Conservation (phyloP, 2,797 vertebrate species). For the Acipenser ruthenus region DNA sequence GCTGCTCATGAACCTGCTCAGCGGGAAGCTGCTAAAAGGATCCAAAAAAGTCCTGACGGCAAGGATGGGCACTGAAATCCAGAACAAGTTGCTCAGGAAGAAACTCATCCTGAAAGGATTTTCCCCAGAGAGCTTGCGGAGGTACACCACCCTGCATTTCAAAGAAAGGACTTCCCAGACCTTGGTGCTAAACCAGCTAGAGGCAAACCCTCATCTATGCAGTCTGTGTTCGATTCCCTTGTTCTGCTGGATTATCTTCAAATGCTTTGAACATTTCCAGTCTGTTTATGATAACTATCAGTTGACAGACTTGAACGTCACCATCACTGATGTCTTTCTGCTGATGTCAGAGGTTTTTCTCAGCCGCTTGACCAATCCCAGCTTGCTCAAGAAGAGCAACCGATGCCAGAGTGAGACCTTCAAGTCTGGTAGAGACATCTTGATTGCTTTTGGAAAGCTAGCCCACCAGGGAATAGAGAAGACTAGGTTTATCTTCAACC, state of each 20-base stretch:
- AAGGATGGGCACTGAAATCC: constrained; percentile 53
- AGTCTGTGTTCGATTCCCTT: constrained; percentile 63
- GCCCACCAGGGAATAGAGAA: constrained; percentile 47
- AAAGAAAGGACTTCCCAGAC: constrained; percentile 34
- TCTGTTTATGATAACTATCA: constrained; percentile 34
- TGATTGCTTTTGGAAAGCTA: constrained; percentile 48
- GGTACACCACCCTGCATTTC: constrained; percentile 50
- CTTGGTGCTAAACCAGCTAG: constrained; percentile 50
- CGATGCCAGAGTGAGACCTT: constrained; percentile 50
- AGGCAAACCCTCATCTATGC: constrained; percentile 60
- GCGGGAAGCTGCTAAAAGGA: constrained; percentile 57
- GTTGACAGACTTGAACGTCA: constrained; percentile 45
- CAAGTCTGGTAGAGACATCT: constrained; percentile 31
- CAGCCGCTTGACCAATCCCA: constrained; percentile 44
- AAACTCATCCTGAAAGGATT: constrained; percentile 60
- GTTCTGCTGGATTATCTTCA: constrained; percentile 71
- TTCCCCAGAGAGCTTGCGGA: constrained; percentile 46
- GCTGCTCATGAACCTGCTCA: constrained; percentile 54
- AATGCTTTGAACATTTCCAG: constrained; percentile 57
- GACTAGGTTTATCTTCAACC: constrained; percentile 52
- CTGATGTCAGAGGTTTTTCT: constrained; percentile 61
- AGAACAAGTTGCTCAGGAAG: constrained; percentile 52
- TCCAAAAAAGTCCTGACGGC: constrained; percentile 60
- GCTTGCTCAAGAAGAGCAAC: constrained; percentile 41
- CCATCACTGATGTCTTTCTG: constrained; percentile 63